phyloP scores from a whole-genome alignment of 2,888 invertebrate genomes.

The Drosophila picticornis region DNA sequence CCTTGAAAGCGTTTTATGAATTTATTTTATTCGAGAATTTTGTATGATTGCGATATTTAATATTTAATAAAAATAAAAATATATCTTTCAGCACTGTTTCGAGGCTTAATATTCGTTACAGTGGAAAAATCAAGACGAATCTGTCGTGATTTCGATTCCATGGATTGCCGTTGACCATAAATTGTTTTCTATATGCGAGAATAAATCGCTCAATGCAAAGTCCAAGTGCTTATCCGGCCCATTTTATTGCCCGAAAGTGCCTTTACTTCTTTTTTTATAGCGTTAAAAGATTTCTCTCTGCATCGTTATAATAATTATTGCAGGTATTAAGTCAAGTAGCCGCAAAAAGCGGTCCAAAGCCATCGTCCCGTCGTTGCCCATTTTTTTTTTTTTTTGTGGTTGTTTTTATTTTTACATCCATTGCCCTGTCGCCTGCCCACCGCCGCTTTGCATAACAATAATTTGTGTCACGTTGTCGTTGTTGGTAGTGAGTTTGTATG shows the following conservation, averaged over 20 bases:
- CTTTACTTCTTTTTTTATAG: constrained; percentile 54
- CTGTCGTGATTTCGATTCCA: constrained; percentile 14
- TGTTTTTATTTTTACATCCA: constrained; percentile 29
- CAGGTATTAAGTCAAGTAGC: constrained; percentile 81
- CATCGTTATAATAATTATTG: constrained; percentile 79
- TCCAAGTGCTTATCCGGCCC: constrained; percentile 74
- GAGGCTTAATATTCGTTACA: background rate
- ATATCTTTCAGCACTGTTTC: background rate
- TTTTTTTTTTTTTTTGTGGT: constrained; percentile 27
- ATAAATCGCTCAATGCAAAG: constrained; percentile 78
- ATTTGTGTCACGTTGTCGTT: constrained; percentile 59
- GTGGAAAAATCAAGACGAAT: constrained; percentile 9
- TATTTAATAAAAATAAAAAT: constrained; percentile 3
- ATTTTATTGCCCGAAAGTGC: constrained; percentile 69
- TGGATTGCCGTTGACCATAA: constrained; percentile 44
- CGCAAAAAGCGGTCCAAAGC: constrained; percentile 60
- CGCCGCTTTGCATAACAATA: constrained; percentile 72
- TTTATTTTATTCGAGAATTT: background rate
- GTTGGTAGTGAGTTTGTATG: constrained; percentile 16
- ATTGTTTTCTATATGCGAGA: constrained; percentile 63
- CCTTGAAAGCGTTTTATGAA: background rate
- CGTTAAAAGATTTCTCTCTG: constrained; percentile 65
- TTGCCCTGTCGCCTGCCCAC: constrained; percentile 42
- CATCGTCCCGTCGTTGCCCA: constrained; percentile 10
- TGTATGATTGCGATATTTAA: background rate